These are phyloP conservation scores for Bilobella aurantiaca DNA, from an alignment of 1,140 invertebrate genomes.

Conservation along the genomic window DNA sequence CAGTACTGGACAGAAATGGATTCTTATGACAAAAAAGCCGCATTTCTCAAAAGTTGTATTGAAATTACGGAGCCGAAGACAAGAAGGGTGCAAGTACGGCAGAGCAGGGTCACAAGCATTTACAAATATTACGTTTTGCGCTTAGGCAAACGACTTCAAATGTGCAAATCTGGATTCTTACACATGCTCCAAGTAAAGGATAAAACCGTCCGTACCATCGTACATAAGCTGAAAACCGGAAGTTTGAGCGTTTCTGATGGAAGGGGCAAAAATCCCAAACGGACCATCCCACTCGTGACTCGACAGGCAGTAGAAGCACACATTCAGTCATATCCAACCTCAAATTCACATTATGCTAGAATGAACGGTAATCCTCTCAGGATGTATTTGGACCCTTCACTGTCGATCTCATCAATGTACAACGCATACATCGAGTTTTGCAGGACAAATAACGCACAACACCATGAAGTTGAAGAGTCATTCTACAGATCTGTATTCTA, in stretches of 20 bases:
- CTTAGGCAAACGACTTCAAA: neutral
- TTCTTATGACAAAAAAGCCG: neutral
- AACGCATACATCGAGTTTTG: neutral
- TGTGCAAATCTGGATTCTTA: neutral
- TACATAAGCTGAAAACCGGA: neutral
- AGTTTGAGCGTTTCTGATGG: neutral
- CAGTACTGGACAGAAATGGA: neutral
- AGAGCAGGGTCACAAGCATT: neutral
- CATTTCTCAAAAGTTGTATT: neutral
- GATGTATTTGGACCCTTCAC: neutral
- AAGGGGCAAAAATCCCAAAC: neutral
- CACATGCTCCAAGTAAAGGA: neutral
- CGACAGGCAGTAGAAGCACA: neutral
- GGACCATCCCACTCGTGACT: neutral
- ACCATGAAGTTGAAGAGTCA: neutral
- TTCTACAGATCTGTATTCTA: neutral
- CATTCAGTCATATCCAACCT: neutral
- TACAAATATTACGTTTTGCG: neutral
- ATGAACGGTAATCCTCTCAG: neutral
- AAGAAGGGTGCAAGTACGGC: neutral
- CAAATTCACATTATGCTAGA: neutral
- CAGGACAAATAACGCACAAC: neutral
- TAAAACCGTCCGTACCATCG: neutral
- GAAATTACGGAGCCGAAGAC: neutral
- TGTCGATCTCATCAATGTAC: neutral